These are phyloP conservation scores for Tadarida brasiliensis DNA, from an alignment of 2,797 vertebrate genomes.

Conservation along the genomic window DNA sequence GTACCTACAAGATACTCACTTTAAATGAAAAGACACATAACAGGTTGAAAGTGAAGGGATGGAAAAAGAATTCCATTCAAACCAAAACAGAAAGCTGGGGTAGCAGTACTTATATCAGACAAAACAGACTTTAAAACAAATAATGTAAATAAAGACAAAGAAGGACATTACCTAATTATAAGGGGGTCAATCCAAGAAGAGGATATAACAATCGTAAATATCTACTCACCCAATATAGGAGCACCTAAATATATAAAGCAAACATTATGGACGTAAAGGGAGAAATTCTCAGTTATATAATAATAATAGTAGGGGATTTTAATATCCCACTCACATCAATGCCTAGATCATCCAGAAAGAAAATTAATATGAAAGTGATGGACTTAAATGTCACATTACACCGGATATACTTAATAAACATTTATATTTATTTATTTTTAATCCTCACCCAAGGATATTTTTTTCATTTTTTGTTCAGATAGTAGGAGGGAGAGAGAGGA, in stretches of 20 bases:
- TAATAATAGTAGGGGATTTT: neutral
- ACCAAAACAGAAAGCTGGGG: neutral
- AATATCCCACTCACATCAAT: neutral
- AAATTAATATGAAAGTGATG: neutral
- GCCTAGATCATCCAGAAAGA: neutral
- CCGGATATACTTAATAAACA: neutral
- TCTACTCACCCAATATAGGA: neutral
- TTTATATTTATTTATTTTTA: too few species aligned
- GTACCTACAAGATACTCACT: neutral
- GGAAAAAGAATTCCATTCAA: neutral
- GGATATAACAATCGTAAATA: neutral
- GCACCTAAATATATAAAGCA: neutral
- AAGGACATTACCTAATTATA: neutral
- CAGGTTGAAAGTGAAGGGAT: neutral
- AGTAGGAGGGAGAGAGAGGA: too few species aligned
- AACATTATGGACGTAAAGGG: neutral
- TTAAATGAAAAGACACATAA: neutral
- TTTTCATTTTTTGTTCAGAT: too few species aligned
- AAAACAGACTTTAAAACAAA: neutral
- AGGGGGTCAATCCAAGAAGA: neutral
- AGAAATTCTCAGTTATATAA: neutral
- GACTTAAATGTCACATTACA: neutral
- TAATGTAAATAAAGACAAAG: neutral
- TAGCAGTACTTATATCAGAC: neutral
- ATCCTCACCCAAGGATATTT: too few species aligned